Evolutionary conservation across 2,797 vertebrate species (phyloP).

Genomic region (Nasua narica): DNA sequence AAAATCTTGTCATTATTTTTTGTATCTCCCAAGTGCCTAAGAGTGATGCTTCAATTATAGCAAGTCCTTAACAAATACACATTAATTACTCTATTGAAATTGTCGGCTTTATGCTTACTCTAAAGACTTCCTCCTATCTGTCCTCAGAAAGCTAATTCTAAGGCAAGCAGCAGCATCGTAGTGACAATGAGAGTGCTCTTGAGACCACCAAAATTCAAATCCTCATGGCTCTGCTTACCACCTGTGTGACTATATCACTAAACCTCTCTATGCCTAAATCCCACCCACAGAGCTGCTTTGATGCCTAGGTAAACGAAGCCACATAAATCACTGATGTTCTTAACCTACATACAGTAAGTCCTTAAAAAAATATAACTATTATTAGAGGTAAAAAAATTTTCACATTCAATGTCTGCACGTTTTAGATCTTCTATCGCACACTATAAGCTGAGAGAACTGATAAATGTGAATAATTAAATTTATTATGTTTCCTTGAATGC

Average conservation of each 20-base stretch:
- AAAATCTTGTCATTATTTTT: slow-evolving; percentile 29
- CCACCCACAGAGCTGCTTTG: background rate
- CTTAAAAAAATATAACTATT: slow-evolving; percentile 14
- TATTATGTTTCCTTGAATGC: background rate
- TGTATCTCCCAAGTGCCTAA: background rate
- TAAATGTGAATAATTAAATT: slow-evolving; percentile 43
- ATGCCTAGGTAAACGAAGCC: background rate
- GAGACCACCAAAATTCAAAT: background rate
- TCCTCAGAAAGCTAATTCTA: background rate
- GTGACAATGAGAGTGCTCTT: background rate
- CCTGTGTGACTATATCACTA: background rate
- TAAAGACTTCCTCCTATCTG: background rate
- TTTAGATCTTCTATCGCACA: slow-evolving; percentile 1
- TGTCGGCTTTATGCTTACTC: background rate
- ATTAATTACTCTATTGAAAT: slow-evolving; percentile 12
- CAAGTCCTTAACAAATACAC: background rate
- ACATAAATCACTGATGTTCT: background rate
- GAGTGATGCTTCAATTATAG: background rate
- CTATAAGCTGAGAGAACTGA: background rate
- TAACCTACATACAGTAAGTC: background rate
- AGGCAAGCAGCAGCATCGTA: background rate
- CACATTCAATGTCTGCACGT: background rate
- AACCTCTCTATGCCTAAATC: background rate
- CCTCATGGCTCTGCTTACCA: background rate
- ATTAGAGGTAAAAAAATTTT: background rate